These are phyloP conservation scores for Polypterus bichir DNA, from an alignment of 2,113 vertebrate genomes.

Conservation along the genomic window DNA sequence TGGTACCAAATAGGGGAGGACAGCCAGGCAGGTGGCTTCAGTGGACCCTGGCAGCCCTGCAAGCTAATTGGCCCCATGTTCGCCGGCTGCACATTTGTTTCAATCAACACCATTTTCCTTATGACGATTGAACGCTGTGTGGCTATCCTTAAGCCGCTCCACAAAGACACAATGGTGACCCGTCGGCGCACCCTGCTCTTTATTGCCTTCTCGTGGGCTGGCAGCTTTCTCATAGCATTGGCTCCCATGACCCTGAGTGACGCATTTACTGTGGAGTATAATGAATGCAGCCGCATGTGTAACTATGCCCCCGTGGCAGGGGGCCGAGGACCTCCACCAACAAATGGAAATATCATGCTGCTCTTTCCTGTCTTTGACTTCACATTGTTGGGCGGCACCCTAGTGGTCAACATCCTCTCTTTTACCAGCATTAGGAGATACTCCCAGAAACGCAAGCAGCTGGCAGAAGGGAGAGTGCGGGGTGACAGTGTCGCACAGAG, in stretches of 20 bases:
- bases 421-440: slow-evolving; percentile 56
- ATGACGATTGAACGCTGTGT: slow-evolving; percentile 62
- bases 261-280: slow-evolving; percentile 59
- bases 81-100: slow-evolving; percentile 68
- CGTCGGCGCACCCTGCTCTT: slow-evolving; percentile 42
- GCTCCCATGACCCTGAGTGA: slow-evolving; percentile 45
- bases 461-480: slow-evolving; percentile 44
- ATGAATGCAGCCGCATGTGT: slow-evolving; percentile 66
- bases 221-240: slow-evolving; percentile 53
- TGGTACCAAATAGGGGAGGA: slow-evolving; percentile 38
- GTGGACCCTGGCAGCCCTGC: slow-evolving; percentile 47
- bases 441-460: slow-evolving; percentile 46
- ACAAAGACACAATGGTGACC: slow-evolving; percentile 57
- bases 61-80: slow-evolving; percentile 62
- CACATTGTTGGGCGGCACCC: slow-evolving; percentile 48
- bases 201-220: slow-evolving; percentile 53
- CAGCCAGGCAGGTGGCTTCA: slow-evolving; percentile 3
- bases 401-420: slow-evolving; percentile 54
- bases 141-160: slow-evolving; percentile 57
- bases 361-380: slow-evolving; percentile 64
- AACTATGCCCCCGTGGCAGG: slow-evolving; percentile 45
- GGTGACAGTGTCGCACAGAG: slow-evolving; percentile 34
- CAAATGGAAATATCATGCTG: slow-evolving; percentile 49
- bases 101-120: slow-evolving; percentile 69
- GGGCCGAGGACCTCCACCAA: slow-evolving; percentile 15